phyloP scores from a whole-genome alignment of 2,113 vertebrate genomes.

The Eulemur rufifrons region DNA sequence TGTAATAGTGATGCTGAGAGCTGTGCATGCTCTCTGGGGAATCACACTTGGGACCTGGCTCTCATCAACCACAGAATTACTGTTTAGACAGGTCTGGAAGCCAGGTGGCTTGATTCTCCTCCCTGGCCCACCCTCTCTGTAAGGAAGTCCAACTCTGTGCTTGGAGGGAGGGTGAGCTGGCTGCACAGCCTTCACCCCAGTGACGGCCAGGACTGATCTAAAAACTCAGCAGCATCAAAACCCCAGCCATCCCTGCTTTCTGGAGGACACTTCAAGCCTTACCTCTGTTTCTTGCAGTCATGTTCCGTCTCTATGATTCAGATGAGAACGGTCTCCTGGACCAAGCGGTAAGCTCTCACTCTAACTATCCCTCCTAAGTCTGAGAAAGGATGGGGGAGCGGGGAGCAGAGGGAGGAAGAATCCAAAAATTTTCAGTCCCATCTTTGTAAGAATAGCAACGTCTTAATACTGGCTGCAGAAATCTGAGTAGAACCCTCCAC shows the following conservation, averaged over 20 bases:
- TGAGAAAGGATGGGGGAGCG: neutral
- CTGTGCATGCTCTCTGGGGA: neutral
- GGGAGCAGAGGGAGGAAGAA: neutral
- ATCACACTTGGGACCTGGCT: neutral
- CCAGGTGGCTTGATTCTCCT: neutral
- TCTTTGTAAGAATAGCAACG: neutral
- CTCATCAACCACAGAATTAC: neutral
- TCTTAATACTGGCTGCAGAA: neutral
- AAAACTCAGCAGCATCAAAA: neutral
- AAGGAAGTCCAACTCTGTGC: neutral
- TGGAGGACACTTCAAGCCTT: slow-evolving; percentile 2
- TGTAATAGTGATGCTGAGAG: neutral
- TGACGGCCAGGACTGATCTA: neutral
- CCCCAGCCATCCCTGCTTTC: neutral
- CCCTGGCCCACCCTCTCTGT: neutral
- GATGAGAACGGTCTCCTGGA: slow-evolving; percentile 95
- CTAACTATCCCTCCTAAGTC: neutral
- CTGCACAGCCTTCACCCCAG: neutral
- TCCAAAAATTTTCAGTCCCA: neutral
- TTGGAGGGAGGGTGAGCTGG: neutral
- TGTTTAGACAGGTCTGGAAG: neutral
- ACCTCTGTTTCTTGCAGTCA: slow-evolving; percentile 88
- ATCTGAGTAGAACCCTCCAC: neutral
- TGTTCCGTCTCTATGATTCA: slow-evolving; percentile 96
- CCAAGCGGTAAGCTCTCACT: slow-evolving; percentile 89